Base-by-base conservation (phyloP, 2,797 vertebrate genomes). In the Myotis daubentonii region DNA sequence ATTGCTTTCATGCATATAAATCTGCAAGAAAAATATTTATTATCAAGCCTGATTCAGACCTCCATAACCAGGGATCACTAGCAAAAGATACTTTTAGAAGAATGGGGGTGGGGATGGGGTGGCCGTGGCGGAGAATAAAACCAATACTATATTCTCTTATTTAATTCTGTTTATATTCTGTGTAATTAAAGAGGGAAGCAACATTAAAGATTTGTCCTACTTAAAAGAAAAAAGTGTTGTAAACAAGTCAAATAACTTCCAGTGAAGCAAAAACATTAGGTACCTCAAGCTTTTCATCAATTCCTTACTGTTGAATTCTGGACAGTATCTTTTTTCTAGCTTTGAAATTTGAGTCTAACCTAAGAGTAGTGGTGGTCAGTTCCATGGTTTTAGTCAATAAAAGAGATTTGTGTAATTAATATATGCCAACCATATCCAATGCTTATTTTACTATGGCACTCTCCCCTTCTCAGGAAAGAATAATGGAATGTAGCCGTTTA, bases 21-120 rank as follows among this genome's bases (percentile, higher is more conserved):
- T 91, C 78, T 93, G 16, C 22, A 87, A 71, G n/a, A 57, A 80
- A 75, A 53, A 68, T 65, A 55, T 76, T 86, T 85, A 57, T 74
- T 33, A 80, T 75, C 8, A 82, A 38, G 38, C 72, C 28, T 38
- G 36, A 71, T 79, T 87, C 41, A 78, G 12, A 8, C n/a, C 5
- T 57, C 23, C 12, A 44, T 49, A 30, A 76, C 38, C 4, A 84
- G 30, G 28, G 15, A 8, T 23, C n/a, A 62, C 36, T 41, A 25
- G 4, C n/a, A 87, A 62, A 71, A 20, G 4, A 5, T 20, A 75
- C 19, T 65, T 60, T 44, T 83, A 25, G n/a, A 47, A 7, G 36
- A 84, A 87, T 0, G 4, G 41, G 3, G 0, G 8, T 47, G 12
- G n/a, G 66, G 4, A 11, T 28, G 12, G 13, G 6, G 49, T 4